Conservation (phyloP, 2,888 invertebrate genomes). For the Ochropleura leucogaster region DNA sequence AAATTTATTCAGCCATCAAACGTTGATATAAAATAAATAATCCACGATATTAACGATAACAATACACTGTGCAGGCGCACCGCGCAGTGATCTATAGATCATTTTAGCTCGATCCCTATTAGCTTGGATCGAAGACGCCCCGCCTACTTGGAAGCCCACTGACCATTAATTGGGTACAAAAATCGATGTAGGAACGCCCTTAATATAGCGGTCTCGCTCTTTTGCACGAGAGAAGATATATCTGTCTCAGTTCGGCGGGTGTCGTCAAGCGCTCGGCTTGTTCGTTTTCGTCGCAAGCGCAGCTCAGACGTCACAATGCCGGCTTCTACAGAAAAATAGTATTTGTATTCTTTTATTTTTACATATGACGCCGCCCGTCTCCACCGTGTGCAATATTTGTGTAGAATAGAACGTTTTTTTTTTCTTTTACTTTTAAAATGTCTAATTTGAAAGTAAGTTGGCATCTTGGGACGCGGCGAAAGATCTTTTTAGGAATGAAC, state of each 20-base stretch:
- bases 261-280: conserved; percentile 75
- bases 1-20: conserved; percentile 86
- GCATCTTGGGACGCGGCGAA: conserved; percentile 73
- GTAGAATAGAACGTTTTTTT: conserved; percentile 83
- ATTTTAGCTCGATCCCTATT: conserved; percentile 89
- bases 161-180: conserved; percentile 89
- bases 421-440: conserved; percentile 79
- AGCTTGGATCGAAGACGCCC: conserved; percentile 84
- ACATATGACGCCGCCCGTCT: conserved; percentile 76
- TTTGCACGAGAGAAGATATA: conserved; percentile 34
- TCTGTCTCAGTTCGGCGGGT: conserved; percentile 69
- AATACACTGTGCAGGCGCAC: conserved; percentile 84
- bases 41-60: conserved; percentile 87
- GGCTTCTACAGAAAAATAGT: conserved; percentile 88
- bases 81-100: conserved; percentile 88
- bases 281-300: conserved; percentile 86
- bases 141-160: conserved; percentile 88
- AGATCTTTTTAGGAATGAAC: conserved; percentile 68
- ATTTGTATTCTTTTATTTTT: conserved; percentile 82
- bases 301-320: conserved; percentile 82
- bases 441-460: conserved; percentile 86
- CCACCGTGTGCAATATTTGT: conserved; percentile 88
- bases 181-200: conserved; percentile 86
- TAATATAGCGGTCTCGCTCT: conserved; percentile 73
- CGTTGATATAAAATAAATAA: conserved; percentile 86